These are phyloP conservation scores for Meloidogyne exigua DNA, from an alignment of 1,140 invertebrate genomes.

Conservation along the genomic window DNA sequence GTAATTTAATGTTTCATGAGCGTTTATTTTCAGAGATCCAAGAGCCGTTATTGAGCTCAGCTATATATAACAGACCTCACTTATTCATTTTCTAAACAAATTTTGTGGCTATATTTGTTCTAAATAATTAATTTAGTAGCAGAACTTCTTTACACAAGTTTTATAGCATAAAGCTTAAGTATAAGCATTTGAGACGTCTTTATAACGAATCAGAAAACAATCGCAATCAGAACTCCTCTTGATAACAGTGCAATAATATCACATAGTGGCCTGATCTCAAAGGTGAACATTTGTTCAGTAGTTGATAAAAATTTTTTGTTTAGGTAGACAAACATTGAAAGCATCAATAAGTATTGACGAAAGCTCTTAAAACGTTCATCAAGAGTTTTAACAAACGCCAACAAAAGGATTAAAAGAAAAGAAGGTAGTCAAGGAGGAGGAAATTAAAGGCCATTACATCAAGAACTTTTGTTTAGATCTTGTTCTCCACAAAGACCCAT, in stretches of 20 bases:
- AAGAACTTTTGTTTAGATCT: too few relatives aligned
- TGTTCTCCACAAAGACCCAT: too few relatives aligned
- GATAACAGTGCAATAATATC: slow-evolving; percentile 12
- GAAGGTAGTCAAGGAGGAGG: neutral
- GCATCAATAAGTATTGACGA: neutral
- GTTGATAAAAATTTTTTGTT: neutral
- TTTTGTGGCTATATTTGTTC: too few relatives aligned
- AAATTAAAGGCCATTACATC: too few relatives aligned
- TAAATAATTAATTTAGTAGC: neutral
- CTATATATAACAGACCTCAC: neutral
- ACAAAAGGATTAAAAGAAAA: slow-evolving; percentile 44
- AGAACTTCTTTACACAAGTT: neutral
- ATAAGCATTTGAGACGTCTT: neutral
- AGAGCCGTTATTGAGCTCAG: neutral
- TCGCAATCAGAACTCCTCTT: neutral
- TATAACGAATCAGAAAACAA: neutral
- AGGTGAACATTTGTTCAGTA: too few relatives aligned
- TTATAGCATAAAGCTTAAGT: neutral
- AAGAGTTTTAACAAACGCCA: slow-evolving; percentile 50
- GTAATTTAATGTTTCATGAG: neutral
- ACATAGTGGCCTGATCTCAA: neutral
- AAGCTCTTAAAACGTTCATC: slow-evolving; percentile 45
- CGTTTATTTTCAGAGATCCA: neutral
- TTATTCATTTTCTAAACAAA: neutral
- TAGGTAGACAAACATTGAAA: neutral